Conservation (phyloP, 2,888 invertebrate species). For the Lasius fuliginosus region DNA sequence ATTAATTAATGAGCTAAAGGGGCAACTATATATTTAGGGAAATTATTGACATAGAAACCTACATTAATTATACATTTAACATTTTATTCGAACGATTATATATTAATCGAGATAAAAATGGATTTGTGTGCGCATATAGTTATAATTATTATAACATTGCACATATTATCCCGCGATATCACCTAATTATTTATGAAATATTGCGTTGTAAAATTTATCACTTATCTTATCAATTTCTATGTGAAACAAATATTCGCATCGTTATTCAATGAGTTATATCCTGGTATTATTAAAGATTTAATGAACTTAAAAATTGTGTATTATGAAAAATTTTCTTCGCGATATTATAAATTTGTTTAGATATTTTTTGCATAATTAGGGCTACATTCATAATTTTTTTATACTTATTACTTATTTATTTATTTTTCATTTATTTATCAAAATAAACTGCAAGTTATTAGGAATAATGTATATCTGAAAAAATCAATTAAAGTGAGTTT, state of each 20-base stretch:
- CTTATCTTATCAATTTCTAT: not conserved
- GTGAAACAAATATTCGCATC: not conserved
- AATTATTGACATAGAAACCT: not conserved
- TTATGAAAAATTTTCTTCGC: not conserved
- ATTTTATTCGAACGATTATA: not conserved
- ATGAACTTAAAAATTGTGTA: not conserved
- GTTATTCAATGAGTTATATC: not conserved
- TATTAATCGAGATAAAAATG: conserved; percentile 1
- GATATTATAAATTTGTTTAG: not conserved
- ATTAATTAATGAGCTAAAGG: not conserved
- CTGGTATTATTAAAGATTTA: not conserved
- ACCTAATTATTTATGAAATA: conserved; percentile 1
- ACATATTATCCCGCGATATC: not conserved
- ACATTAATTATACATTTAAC: not conserved
- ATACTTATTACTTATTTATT: not conserved
- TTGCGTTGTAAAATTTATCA: conserved; percentile 13
- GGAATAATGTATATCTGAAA: not conserved
- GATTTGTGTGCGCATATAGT: not conserved
- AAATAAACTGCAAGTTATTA: not conserved
- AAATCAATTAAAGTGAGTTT: not conserved
- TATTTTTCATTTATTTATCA: not conserved
- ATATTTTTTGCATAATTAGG: not conserved
- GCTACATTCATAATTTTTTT: not conserved
- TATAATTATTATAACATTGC: not conserved
- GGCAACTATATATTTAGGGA: not conserved